Percentiles rank a stretch among this genome's conserved stretches.
Conservation (phyloP, 2,888 invertebrate species). For the Melieria picta region DNA sequence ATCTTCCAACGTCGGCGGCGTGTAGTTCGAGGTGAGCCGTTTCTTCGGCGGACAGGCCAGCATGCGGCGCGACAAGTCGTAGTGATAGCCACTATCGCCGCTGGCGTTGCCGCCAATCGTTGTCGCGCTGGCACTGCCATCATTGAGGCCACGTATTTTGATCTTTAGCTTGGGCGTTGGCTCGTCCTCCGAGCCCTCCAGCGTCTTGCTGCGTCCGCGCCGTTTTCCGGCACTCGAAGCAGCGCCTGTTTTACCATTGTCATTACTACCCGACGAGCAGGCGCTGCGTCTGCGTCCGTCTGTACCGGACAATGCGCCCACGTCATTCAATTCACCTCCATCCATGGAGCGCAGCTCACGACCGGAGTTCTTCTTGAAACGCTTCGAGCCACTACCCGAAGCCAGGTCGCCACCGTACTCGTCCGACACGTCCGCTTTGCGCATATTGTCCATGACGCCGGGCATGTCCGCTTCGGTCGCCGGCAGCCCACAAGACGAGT, state of each 20-base stretch:
- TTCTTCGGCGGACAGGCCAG: slow-evolving; percentile 84
- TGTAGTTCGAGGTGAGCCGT: slow-evolving; percentile 69
- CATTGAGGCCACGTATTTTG: slow-evolving; percentile 71
- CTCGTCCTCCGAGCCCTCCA: slow-evolving; percentile 64
- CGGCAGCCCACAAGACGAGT: slow-evolving; percentile 70
- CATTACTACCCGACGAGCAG: slow-evolving; percentile 64
- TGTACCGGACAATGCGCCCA: slow-evolving; percentile 44
- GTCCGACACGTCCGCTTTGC: slow-evolving; percentile 90
- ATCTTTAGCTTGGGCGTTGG: slow-evolving; percentile 76
- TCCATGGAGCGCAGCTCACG: slow-evolving; percentile 75
- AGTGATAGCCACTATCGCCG: slow-evolving; percentile 52
- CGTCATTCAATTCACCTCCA: slow-evolving; percentile 70
- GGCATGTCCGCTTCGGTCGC: slow-evolving; percentile 64
- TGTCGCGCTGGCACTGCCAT: slow-evolving; percentile 46
- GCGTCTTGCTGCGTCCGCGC: slow-evolving; percentile 63
- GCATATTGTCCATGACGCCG: slow-evolving; percentile 71
- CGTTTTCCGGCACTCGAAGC: slow-evolving; percentile 61
- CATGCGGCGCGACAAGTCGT: slow-evolving; percentile 66
- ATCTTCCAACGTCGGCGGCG: slow-evolving; percentile 81
- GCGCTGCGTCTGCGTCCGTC: slow-evolving; percentile 68
- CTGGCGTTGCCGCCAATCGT: slow-evolving; percentile 48
- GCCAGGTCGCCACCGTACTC: slow-evolving; percentile 75
- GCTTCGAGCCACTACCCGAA: slow-evolving; percentile 58
- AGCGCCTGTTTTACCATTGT: slow-evolving; percentile 57
- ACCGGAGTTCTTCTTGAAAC: slow-evolving; percentile 69